Evolutionary conservation across 2,888 invertebrate species (phyloP).

Genomic region (Orthonychiurus folsomi): DNA sequence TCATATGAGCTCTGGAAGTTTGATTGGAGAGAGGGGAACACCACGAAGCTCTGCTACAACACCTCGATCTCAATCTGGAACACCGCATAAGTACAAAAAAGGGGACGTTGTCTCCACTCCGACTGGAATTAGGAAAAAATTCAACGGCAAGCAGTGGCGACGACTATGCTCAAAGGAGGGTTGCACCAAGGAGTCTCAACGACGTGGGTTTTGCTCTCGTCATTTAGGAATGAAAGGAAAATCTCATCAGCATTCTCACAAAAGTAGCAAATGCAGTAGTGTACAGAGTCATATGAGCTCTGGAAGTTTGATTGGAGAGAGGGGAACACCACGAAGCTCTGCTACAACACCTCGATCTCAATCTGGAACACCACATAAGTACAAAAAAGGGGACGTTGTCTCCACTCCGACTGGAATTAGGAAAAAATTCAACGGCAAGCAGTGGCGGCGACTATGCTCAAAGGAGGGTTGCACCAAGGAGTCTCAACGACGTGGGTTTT

Average conservation of each 20-base stretch:
- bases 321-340: constrained; percentile 64
- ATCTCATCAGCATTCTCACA: constrained; percentile 42
- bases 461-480: constrained; percentile 92
- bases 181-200: constrained; percentile 93
- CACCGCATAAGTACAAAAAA: constrained; percentile 92
- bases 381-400: constrained; percentile 95
- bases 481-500: constrained; percentile 92
- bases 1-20: constrained; percentile 72
- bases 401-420: constrained; percentile 88
- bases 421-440: constrained; percentile 99
- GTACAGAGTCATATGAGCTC: constrained; percentile 87
- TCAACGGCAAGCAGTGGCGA: constrained; percentile 99
- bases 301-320: constrained; percentile 62
- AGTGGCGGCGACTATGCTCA: constrained; percentile 95
- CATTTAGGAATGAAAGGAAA: constrained; percentile 85
- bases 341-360: constrained; percentile 63
- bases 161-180: constrained; percentile 90
- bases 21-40: constrained; percentile 69
- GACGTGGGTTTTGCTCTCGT: constrained; percentile 91
- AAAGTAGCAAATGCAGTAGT: constrained; percentile 83
- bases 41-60: constrained; percentile 52
- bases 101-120: constrained; percentile 92
- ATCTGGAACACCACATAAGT: constrained; percentile 88
- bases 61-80: constrained; percentile 81
- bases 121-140: constrained; percentile 95